phyloP scores from a whole-genome alignment of 2,113 vertebrate species.

The Montifringilla adamsi region DNA sequence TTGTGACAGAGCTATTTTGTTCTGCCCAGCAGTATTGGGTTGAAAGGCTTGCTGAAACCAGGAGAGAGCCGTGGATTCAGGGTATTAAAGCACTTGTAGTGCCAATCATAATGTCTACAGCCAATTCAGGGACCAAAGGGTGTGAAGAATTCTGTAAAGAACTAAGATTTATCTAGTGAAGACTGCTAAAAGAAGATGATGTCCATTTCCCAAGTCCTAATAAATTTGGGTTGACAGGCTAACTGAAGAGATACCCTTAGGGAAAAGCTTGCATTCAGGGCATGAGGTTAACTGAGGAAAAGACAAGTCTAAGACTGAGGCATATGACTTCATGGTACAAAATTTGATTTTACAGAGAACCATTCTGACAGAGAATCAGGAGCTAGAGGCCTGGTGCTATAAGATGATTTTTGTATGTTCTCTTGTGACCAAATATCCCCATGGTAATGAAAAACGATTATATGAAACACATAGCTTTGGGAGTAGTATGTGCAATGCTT shows the following conservation, averaged over 20 bases:
- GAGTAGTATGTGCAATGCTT: background rate
- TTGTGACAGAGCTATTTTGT: background rate
- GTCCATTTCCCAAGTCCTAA: constrained; percentile 24
- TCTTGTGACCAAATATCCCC: background rate
- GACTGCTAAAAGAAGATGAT: constrained; percentile 23
- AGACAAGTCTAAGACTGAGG: constrained; percentile 25
- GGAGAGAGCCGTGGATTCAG: background rate
- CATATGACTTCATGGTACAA: constrained; percentile 48
- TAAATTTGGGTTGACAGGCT: constrained; percentile 49
- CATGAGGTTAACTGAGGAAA: constrained; percentile 65
- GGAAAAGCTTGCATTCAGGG: constrained; percentile 29
- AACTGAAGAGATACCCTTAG: constrained; percentile 20
- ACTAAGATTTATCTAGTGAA: background rate
- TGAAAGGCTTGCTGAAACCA: background rate
- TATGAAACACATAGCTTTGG: background rate
- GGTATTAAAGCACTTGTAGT: background rate
- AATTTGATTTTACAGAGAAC: constrained; percentile 13
- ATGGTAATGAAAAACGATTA: background rate
- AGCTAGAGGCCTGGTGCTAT: background rate
- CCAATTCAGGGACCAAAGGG: background rate
- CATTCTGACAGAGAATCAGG: constrained; percentile 3
- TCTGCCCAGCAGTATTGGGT: background rate
- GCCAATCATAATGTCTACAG: background rate
- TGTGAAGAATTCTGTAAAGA: constrained; percentile 7
- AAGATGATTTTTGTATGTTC: background rate